Conservation (phyloP, 1,140 invertebrate species). For the Pteromalus puparum region DNA sequence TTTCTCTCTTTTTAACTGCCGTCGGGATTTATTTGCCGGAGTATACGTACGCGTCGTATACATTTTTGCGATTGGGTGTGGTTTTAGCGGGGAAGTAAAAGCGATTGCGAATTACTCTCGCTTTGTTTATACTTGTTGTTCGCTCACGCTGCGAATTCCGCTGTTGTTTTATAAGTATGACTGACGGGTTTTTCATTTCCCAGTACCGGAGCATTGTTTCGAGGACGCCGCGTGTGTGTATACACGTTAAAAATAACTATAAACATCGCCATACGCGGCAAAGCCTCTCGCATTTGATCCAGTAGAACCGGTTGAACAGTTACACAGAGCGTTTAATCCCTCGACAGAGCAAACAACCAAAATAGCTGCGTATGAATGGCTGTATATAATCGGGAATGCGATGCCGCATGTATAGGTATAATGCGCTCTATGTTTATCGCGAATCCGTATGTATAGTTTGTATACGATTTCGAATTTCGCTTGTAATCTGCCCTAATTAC, state of each 20-base stretch:
- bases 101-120: background rate
- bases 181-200: background rate
- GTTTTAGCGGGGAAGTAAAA: background rate
- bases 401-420: background rate
- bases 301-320: background rate
- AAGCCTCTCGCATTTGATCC: background rate
- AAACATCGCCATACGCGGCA: background rate
- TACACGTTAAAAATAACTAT: background rate
- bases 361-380: background rate
- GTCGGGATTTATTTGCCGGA: too few relatives aligned
- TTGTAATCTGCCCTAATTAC: background rate
- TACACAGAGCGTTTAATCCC: conserved; percentile 11
- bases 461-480: background rate
- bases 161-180: background rate
- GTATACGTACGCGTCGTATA: too few relatives aligned
- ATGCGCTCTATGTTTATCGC: background rate
- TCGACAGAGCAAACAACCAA: background rate
- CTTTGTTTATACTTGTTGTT: background rate
- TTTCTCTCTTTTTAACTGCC: background rate
- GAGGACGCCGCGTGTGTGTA: background rate
- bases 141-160: background rate
- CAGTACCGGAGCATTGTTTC: background rate
- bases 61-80: background rate
- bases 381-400: background rate
- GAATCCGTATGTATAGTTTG: background rate